Percentiles rank a stretch among this genome's conserved stretches.
These are phyloP conservation scores for Anthonomus grandis DNA, from an alignment of 1,140 invertebrate genomes.

Conservation along the genomic window DNA sequence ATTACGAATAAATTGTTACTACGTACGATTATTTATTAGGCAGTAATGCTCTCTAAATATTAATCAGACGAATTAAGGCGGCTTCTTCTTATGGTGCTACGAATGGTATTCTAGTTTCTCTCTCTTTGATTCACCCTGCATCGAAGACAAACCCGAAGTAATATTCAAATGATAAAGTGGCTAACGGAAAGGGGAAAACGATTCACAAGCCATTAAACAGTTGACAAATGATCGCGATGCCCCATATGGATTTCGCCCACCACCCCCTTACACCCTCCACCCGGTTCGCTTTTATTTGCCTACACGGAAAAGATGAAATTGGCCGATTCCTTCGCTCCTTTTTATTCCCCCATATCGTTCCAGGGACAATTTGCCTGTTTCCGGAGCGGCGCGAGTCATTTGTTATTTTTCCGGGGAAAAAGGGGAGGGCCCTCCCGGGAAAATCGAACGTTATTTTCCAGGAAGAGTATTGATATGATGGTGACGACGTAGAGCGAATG, in stretches of 20 bases:
- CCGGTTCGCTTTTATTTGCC: slow-evolving; percentile 12
- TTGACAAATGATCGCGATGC: slow-evolving; percentile 22
- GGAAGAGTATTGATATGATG: slow-evolving; percentile 11
- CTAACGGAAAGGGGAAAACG: slow-evolving; percentile 5
- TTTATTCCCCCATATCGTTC: slow-evolving; percentile 14
- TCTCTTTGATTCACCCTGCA: too few relatives aligned
- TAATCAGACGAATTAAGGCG: too few relatives aligned
- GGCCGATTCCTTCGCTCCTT: slow-evolving; percentile 11
- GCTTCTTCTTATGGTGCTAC: too few relatives aligned
- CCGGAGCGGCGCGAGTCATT: slow-evolving; percentile 19
- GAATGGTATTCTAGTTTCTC: too few relatives aligned
- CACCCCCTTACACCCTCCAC: background rate
- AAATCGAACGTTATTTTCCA: slow-evolving; percentile 7
- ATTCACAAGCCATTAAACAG: slow-evolving; percentile 22
- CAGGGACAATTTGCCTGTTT: slow-evolving; percentile 16
- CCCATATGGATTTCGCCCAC: too few relatives aligned
- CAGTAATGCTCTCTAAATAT: too few relatives aligned
- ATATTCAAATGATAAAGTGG: slow-evolving; percentile 18
- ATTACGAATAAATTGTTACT: too few relatives aligned
- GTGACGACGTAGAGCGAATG: too few relatives aligned
- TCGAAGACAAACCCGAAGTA: too few relatives aligned
- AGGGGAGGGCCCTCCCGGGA: background rate
- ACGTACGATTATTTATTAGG: too few relatives aligned
- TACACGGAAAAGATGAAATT: slow-evolving; percentile 18
- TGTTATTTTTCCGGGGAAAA: slow-evolving; percentile 18